Conservation (phyloP, 2,888 invertebrate genomes). For the Brenthis hecate region DNA sequence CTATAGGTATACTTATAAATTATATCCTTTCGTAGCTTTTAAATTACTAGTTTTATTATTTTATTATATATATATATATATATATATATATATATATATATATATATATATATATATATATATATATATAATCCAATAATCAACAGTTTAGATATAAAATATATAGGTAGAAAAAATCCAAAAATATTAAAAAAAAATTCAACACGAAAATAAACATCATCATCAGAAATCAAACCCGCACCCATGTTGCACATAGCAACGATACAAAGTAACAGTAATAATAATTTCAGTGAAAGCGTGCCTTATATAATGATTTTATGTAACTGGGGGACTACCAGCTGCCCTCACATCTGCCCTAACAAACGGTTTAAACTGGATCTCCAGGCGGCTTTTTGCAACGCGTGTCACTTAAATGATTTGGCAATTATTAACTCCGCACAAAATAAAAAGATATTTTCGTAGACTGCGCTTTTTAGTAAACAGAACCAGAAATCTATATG, state of each 20-base stretch:
- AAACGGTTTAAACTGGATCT: slow-evolving; percentile 29
- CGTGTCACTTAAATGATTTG: slow-evolving; percentile 32
- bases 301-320: slow-evolving; percentile 57
- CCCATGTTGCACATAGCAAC: slow-evolving; percentile 54
- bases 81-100: too few species aligned
- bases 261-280: slow-evolving; percentile 65
- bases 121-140: too few species aligned
- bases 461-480: background rate
- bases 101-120: too few species aligned
- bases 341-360: slow-evolving; percentile 44
- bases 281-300: slow-evolving; percentile 78
- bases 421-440: background rate
- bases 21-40: too few species aligned
- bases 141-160: too few species aligned
- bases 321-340: slow-evolving; percentile 70
- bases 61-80: too few species aligned
- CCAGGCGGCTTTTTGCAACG: slow-evolving; percentile 26
- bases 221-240: slow-evolving; percentile 10
- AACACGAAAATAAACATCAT: background rate
- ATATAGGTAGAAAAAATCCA: too few species aligned
- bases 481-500: background rate
- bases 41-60: too few species aligned
- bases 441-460: background rate
- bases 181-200: background rate
- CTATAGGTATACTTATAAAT: too few species aligned